These are phyloP conservation scores for Apamea monoglypha DNA, from an alignment of 2,888 invertebrate genomes.

Conservation along the genomic window DNA sequence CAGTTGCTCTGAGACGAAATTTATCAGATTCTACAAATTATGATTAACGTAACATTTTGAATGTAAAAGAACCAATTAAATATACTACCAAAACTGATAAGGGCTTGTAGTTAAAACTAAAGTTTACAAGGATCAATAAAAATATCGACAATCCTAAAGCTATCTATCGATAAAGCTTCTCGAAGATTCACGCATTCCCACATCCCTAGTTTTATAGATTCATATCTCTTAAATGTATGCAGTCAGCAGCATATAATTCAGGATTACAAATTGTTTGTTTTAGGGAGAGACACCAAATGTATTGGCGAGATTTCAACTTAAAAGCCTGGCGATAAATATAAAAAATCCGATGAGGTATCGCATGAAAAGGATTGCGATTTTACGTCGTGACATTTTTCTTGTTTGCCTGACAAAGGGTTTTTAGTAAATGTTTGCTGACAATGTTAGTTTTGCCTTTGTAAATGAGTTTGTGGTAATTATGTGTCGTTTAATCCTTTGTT, in stretches of 20 bases:
- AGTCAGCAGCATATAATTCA: conserved; percentile 90
- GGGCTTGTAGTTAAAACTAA: background rate
- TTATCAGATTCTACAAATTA: background rate
- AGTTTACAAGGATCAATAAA: accelerated
- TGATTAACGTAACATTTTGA: background rate
- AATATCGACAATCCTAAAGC: background rate
- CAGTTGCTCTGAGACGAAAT: background rate
- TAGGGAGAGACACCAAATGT: conserved; percentile 88
- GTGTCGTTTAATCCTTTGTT: conserved; percentile 73
- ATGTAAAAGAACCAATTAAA: background rate
- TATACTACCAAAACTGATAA: background rate
- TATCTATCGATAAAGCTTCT: conserved; percentile 40
- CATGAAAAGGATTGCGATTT: conserved; percentile 78
- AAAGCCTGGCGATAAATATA: conserved; percentile 89
- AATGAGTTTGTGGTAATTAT: conserved; percentile 85
- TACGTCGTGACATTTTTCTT: conserved; percentile 78
- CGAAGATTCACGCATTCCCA: conserved; percentile 66
- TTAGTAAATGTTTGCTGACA: conserved; percentile 79
- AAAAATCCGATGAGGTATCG: conserved; percentile 83
- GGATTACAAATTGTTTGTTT: conserved; percentile 90
- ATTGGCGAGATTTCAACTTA: conserved; percentile 89
- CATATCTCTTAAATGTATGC: conserved; percentile 90
- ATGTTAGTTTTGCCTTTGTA: conserved; percentile 81
- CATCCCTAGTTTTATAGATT: conserved; percentile 86
- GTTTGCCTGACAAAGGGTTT: conserved; percentile 83